phyloP scores from a whole-genome alignment of 2,113 vertebrate genomes.

The Rattus rattus region DNA sequence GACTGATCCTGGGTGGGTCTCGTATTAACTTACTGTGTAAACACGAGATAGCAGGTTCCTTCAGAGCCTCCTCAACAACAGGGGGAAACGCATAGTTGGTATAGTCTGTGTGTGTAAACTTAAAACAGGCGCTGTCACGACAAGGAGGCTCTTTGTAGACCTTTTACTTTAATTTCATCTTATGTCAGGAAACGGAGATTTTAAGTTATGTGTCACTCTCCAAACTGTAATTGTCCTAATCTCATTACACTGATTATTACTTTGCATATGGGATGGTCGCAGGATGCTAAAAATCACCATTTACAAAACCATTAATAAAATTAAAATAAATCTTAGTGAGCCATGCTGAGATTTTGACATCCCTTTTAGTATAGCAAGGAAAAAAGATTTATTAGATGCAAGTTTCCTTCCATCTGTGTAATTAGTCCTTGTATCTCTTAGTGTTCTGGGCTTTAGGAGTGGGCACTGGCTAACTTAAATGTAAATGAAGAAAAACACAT shows the following conservation, averaged over 20 bases:
- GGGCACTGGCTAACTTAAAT: constrained; percentile 28
- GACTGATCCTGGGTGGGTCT: constrained; percentile 8
- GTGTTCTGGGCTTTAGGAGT: background rate
- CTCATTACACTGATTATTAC: background rate
- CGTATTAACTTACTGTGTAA: constrained; percentile 18
- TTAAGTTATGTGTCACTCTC: background rate
- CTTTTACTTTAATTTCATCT: background rate
- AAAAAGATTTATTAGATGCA: background rate
- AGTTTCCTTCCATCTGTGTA: constrained; percentile 18
- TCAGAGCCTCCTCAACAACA: background rate
- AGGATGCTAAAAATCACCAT: background rate
- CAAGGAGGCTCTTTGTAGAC: background rate
- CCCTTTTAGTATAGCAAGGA: background rate
- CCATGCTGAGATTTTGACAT: background rate
- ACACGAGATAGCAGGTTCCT: background rate
- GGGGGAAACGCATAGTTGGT: background rate
- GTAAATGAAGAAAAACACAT: constrained; percentile 27
- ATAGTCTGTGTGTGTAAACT: constrained; percentile 24
- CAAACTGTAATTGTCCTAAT: background rate
- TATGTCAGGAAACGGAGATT: background rate
- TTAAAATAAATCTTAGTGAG: background rate
- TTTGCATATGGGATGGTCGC: background rate
- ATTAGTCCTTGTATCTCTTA: background rate
- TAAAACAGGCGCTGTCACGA: constrained; percentile 30
- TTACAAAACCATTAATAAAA: constrained; percentile 22